Base-by-base conservation (phyloP, 2,113 vertebrate species). In the Ammodytes marinus region DNA sequence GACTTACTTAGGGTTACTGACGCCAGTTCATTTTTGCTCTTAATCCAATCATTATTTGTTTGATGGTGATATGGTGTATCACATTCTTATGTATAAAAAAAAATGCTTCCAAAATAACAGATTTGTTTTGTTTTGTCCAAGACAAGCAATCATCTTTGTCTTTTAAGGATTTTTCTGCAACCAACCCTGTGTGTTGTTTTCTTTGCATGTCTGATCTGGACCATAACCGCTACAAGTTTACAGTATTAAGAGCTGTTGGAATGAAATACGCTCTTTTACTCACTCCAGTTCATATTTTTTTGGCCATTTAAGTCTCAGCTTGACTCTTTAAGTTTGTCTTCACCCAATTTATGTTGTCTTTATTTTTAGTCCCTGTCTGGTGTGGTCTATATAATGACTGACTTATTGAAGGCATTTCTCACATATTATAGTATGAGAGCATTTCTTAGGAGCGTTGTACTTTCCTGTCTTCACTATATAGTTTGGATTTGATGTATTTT, bases 361-460 rank as follows among this genome's bases (percentile, higher is more conserved):
- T 27, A 27, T 27, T 27, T 27, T 27, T 27, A 50, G 15, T 63
- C 58, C 72, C 17, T 58, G 63, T 85, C 52, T 80, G 60, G 37
- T 60, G 19, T 61, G 1, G 59, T 80, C 74, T 75, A 61, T 66
- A 8, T 15, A 8, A 67, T 17, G 58, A 43, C 17, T 50, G 52
- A 55, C 37, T 40, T 55, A 39, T 17, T 54, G 42, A 69, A 83
- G 67, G 59, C 67, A 79, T 72, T 87, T 66, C 55, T 66, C 57
- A 59, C 67, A 66, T 50, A 69, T 60, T 47, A 12, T 53, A 14
- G 45, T 64, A 58, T 43, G 53, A 77, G 54, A 75, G 40, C 86
- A 86, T 88, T 90, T 82, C 87, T 27, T 40, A 6, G 59, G 15
- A 17, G 50, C 43, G 64, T 67, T 60, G 27, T 61, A 63, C 6